Percentiles rank a stretch among this genome's conserved stretches.
Evolutionary conservation across 2,797 vertebrate species (phyloP).

Genomic region (Galagoides demidoff): DNA sequence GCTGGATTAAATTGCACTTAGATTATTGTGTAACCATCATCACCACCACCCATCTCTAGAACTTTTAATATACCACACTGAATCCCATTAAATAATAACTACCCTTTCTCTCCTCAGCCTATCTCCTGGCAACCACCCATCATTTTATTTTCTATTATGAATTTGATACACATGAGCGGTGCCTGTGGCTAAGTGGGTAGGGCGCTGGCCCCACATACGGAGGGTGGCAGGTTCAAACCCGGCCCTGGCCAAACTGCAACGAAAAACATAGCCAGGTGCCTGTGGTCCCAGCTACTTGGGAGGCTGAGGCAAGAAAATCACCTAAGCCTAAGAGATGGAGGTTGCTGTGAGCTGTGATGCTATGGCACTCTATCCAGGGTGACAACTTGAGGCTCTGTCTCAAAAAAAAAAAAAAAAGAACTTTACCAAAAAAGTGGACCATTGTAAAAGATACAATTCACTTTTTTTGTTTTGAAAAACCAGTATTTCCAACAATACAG

Average conservation of each 20-base stretch:
- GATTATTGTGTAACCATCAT: background rate
- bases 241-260: no score
- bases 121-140: background rate
- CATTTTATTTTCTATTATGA: background rate
- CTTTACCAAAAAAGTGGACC: background rate
- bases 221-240: no score
- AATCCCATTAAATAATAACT: background rate
- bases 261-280: no score
- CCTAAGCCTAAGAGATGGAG: no score
- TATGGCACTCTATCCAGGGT: no score
- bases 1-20: background rate
- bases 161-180: background rate
- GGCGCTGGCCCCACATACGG: no score
- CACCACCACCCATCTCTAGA: background rate
- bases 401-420: background rate
- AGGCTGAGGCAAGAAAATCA: no score
- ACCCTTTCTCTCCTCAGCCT: background rate
- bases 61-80: background rate
- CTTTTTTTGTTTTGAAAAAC: background rate
- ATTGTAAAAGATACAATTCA: background rate
- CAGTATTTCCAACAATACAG: conserved; percentile 32
- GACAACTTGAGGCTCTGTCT: no score
- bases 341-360: no score
- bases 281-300: no score
- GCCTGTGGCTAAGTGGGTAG: no score